phyloP scores from a whole-genome alignment of 2,888 invertebrate species.

The Aplocera efformata region DNA sequence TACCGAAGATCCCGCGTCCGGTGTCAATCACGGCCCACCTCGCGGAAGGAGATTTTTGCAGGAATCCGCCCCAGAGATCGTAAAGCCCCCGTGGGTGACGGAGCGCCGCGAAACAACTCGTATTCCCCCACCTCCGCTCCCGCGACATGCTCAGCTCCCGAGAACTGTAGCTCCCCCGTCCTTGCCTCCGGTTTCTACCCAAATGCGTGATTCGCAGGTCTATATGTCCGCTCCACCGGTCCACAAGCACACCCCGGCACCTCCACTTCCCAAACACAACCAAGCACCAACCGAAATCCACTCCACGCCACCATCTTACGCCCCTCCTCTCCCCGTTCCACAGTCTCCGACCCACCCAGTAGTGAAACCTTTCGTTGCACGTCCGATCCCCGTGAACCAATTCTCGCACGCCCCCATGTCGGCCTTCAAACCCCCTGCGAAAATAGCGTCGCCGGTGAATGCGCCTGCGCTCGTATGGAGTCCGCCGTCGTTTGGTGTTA shows the following conservation, averaged over 20 bases:
- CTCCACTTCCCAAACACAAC: neutral
- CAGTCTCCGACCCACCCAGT: conserved; percentile 55
- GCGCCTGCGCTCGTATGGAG: conserved; percentile 65
- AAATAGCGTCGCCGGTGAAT: conserved; percentile 56
- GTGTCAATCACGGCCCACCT: conserved; percentile 19
- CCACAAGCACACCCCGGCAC: conserved; percentile 3
- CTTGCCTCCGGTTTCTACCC: conserved; percentile 14
- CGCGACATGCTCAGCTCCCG: conserved; percentile 30
- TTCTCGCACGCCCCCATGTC: conserved; percentile 90
- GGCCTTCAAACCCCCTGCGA: conserved; percentile 84
- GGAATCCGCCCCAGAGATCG: conserved; percentile 55
- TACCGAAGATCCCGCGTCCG: conserved; percentile 75
- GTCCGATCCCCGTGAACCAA: conserved; percentile 83
- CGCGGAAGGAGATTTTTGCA: conserved; percentile 46
- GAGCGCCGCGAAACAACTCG: conserved; percentile 53
- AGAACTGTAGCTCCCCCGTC: conserved; percentile 5
- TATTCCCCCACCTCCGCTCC: conserved; percentile 22
- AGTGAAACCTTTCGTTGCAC: conserved; percentile 73
- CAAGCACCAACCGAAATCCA: conserved; percentile 8
- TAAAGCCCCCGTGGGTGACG: conserved; percentile 67
- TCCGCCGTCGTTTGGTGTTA: conserved; percentile 57
- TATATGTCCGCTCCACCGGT: conserved; percentile 13
- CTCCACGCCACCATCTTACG: conserved; percentile 25
- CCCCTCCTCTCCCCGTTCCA: conserved; percentile 34
- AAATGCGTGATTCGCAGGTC: conserved; percentile 9